Conservation (phyloP, 2,888 invertebrate genomes). For the Branchipolynoe longqiensis region DNA sequence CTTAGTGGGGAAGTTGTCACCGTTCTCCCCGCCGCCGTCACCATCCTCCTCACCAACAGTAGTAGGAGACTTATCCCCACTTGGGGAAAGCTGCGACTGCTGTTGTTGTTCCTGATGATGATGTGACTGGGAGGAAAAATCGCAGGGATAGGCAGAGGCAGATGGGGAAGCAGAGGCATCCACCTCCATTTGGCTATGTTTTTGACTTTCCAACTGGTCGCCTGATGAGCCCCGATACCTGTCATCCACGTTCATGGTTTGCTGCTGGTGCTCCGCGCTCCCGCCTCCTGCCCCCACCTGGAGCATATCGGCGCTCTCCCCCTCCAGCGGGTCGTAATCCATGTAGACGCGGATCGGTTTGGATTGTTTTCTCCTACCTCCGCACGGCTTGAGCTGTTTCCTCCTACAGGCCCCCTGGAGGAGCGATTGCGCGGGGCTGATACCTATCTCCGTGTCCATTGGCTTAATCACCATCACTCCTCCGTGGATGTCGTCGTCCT, state of each 20-base stretch:
- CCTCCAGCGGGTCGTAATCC: conserved; percentile 54
- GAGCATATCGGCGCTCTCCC: neutral
- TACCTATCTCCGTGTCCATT: conserved; percentile 52
- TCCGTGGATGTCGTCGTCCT: conserved; percentile 14
- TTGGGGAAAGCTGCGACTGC: neutral
- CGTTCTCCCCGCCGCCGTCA: neutral
- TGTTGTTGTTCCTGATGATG: conserved; percentile 8
- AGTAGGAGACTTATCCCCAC: neutral
- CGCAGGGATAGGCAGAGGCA: neutral
- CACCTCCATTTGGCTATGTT: conserved; percentile 31
- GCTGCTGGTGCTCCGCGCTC: neutral
- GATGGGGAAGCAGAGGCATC: neutral
- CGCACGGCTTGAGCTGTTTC: conserved; percentile 47
- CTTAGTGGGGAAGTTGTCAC: conserved; percentile 76
- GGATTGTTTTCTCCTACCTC: conserved; percentile 76
- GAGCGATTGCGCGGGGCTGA: conserved; percentile 51
- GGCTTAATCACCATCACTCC: conserved; percentile 51
- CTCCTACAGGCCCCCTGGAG: conserved; percentile 42
- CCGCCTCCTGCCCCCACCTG: conserved; percentile 31
- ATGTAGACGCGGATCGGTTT: conserved; percentile 73
- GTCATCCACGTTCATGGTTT: conserved; percentile 20
- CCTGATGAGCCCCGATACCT: neutral
- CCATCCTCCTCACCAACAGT: neutral
- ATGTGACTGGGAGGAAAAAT: neutral
- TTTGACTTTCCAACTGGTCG: conserved; percentile 45